Base-by-base conservation (phyloP, 1,140 invertebrate species). In the Drosophila kanapiae region DNA sequence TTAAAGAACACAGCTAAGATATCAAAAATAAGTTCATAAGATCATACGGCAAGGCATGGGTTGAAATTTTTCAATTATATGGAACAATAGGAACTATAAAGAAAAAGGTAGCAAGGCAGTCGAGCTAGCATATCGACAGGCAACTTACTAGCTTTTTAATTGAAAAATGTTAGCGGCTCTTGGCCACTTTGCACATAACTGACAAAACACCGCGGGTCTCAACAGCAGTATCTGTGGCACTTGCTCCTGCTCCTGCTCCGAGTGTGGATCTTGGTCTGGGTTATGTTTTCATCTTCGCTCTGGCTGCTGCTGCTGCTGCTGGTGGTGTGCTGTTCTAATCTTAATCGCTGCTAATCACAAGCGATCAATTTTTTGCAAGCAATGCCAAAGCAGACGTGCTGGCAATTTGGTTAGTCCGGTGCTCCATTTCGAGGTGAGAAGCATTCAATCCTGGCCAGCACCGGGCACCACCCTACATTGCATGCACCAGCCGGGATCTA, bases 91-190 rank as follows among this genome's bases (percentile, higher is more conserved):
- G 23, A 23, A 31, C 31, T 8, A 31, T 31, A 10, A 13, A 3
- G 13, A 13, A 16, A n/a, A 13, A 8, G 31, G 14, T 38, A 51
- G 14, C 16, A 18, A 51, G 81, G 84, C 8, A 65, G 71, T 86
- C 83, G 83, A 63, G 35, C 48, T 59, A 35, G 10, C 18, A 8
- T 38, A 76, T 49, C 45, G 33, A 16, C 43, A 61, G 67, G 48
- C 56, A 54, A 53, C 51, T 75, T 75, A 65, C 76, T 65, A 69
- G 83, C 57, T 60, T 87, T 87, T 87, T 87, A 87, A 87, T 87
- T 87, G 84, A 87, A 87, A 87, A 87, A 90, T 90, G 85, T 88
- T 87, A 88, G 85, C 84, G 85, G 84, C 84, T 80, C 72, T 88
- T 78, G 80, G 69, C 85, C 84, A 87, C 84, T 87, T 87, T 87